Base-by-base conservation (phyloP, 1,140 invertebrate species). In the Hormaphis cornu region DNA sequence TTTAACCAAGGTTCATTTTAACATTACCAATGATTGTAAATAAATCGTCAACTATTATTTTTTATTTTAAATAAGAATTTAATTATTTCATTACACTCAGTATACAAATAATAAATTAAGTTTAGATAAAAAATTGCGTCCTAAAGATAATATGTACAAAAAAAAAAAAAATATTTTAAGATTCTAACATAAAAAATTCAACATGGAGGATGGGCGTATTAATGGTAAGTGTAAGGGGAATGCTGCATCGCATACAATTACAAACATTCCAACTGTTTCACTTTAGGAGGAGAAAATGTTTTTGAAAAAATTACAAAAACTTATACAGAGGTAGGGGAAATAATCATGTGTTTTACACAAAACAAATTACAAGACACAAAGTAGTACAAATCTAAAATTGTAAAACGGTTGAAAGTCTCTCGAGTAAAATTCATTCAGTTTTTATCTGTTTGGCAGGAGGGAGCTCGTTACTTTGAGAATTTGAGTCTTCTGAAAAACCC, bases 401-500 rank as follows among this genome's bases (percentile, higher is more conserved):
- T n/a, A n/a, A n/a, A n/a, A n/a, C n/a, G n/a, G n/a, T n/a, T n/a
- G n/a, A n/a, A 16, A 66, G n/a, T n/a, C n/a, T n/a, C n/a, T n/a
- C n/a, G 28, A 66, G 18, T n/a, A 26, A 46, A 16, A 40, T 7
- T 70, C 30, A 70, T 59, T 85, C 86, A 77, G 86, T 86, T 83
- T 91, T 91, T 78, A 89, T 79, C 75, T 87, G 82, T 78, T 92
- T 91, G 12, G 87, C 82, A 40, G 85, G 83, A 40, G 85, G 83
- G 33, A 87, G 83, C 75, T 91, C 89, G 77, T 87, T 90, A 72
- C 89, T 88, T 78, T 91, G 89, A 0, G 89, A 91, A 79, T 92
- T 93, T 6, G 90, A 92, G 76, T 93, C 90, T 79, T 93, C 90
- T 0, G 89, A 92, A 78, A 92, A 92, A 72, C 88, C 88, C 80